A percentile compares a stretch with the other conserved stretches of the same genome.
These are phyloP conservation scores for Sterna hirundo DNA, from an alignment of 2,113 vertebrate species.

Conservation along the genomic window DNA sequence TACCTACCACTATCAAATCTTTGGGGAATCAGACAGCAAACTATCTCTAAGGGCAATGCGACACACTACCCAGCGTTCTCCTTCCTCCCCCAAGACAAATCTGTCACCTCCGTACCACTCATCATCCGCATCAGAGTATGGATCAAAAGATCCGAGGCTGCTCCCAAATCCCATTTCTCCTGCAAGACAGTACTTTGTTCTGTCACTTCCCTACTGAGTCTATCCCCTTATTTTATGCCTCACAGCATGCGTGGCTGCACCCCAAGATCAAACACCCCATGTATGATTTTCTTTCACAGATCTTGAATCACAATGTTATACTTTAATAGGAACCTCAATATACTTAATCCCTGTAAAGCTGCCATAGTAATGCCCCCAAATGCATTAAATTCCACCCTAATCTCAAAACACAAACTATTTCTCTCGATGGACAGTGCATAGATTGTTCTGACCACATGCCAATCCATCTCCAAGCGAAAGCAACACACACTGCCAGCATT, in stretches of 20 bases:
- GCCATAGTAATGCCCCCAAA: slow-evolving; percentile 53
- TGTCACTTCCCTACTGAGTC: slow-evolving; percentile 68
- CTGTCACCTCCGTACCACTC: slow-evolving; percentile 42
- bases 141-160: slow-evolving; percentile 64
- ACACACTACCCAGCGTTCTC: neutral
- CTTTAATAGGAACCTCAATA: slow-evolving; percentile 66
- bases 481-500: neutral
- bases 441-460: slow-evolving; percentile 20
- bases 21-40: slow-evolving; percentile 32
- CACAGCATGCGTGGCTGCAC: slow-evolving; percentile 65
- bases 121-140: slow-evolving; percentile 47
- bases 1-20: neutral
- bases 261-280: slow-evolving; percentile 69
- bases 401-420: slow-evolving; percentile 37
- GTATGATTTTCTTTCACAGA: slow-evolving; percentile 70
- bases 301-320: slow-evolving; percentile 66
- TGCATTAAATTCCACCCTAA: slow-evolving; percentile 58
- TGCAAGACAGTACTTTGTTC: slow-evolving; percentile 70
- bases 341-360: slow-evolving; percentile 64
- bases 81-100: slow-evolving; percentile 48
- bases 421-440: neutral
- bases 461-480: neutral
- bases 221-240: slow-evolving; percentile 69
- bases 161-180: slow-evolving; percentile 71
- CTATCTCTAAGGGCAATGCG: slow-evolving; percentile 10